Evolutionary conservation across 2,888 invertebrate species (phyloP), one percentile per base, ranked within the genome.

Genomic region (Oxycera nigricornis): DNA sequence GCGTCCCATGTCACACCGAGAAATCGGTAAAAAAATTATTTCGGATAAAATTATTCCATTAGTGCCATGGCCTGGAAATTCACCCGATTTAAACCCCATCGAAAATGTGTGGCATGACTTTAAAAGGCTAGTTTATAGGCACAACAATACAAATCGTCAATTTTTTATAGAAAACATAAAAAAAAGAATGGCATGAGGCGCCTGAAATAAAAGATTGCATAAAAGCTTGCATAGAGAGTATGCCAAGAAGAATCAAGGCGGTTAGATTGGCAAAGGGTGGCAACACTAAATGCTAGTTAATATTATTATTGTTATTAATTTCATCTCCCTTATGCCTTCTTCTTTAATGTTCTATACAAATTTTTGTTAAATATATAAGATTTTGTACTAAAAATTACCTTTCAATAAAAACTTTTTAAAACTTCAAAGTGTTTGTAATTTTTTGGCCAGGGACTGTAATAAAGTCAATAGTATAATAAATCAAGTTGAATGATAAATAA

Each of bases 11-110:
- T 17, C n/a, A 55, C 52, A 55, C 52, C 22, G 22, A 20, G 22
- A 55, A 55, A 3, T 55, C 52, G 2, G 7, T 55, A 55, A 55
- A 55, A 50, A 55, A 55, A 55, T 55, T 22, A 55, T 55, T 46
- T 46, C 46, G 3, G 46, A 46, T 7, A 46, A 14, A 46, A 46
- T 7, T 46, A 46, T 46, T 46, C 6, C 46, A n/a, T 46, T 46
- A 7, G n/a, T 46, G 17, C 46, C 14, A 46, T 11, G 46, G 46
- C 46, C 46, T n/a, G 46, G 14, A 14, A 7, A 46, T 46, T 46
- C 46, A 46, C 3, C 46, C 11, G 46, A 46, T 14, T 46, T 46
- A 2, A 46, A 46, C 17, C 46, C 14, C 17, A 4, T 55, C 9
- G 52, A 24, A 55, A 55, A 55, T 55, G 52, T 55, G 22, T 55